phyloP scores from a whole-genome alignment of 2,113 vertebrate genomes.

The Brachypteracias leptosomus region DNA sequence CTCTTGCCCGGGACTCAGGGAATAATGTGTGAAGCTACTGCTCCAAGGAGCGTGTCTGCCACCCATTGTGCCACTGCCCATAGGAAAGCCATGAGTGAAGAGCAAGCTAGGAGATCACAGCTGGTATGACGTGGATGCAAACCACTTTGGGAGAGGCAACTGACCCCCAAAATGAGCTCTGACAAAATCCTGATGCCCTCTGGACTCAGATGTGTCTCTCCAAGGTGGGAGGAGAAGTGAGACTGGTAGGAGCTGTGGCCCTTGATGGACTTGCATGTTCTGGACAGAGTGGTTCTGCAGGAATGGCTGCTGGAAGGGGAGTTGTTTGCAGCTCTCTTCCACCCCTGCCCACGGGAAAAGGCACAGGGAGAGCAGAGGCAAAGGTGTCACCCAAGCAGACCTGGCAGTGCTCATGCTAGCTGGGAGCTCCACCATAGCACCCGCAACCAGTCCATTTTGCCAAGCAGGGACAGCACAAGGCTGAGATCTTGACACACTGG shows the following conservation, averaged over 20 bases:
- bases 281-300: neutral
- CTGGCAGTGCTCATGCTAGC: neutral
- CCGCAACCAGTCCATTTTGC: neutral
- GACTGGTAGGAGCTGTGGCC: neutral
- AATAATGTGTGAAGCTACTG: neutral
- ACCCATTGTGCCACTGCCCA: neutral
- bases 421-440: neutral
- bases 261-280: neutral
- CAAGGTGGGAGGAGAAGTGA: neutral
- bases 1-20: neutral
- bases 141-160: neutral
- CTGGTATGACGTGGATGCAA: neutral
- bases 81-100: neutral
- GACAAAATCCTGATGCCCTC: neutral
- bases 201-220: neutral
- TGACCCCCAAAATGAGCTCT: neutral
- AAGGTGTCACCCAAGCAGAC: neutral
- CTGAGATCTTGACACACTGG: neutral
- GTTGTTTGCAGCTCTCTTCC: neutral
- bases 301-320: neutral
- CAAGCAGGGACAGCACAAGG: neutral
- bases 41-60: neutral
- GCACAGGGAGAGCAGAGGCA: neutral
- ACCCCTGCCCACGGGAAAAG: neutral
- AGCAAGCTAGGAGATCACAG: neutral